Percentiles rank a stretch among this genome's conserved stretches.
These are phyloP conservation scores for Andrena dorsata DNA, from an alignment of 2,888 invertebrate species.

Conservation along the genomic window DNA sequence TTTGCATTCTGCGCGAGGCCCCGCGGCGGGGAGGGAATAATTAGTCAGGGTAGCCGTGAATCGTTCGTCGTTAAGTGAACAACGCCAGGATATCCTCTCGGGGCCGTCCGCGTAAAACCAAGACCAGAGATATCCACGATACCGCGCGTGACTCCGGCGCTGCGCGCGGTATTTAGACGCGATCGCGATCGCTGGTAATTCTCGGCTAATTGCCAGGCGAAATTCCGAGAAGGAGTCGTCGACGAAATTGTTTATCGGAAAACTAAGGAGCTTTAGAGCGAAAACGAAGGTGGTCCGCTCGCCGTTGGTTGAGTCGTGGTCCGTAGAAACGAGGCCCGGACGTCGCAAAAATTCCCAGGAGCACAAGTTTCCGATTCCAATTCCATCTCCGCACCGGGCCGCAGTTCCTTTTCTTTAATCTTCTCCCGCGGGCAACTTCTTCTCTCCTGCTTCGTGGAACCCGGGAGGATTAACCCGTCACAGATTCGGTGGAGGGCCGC, in stretches of 20 bases:
- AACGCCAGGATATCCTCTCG: constrained; percentile 78
- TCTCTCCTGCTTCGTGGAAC: constrained; percentile 79
- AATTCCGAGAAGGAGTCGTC: neutral
- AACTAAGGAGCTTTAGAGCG: constrained; percentile 8
- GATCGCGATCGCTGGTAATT: neutral
- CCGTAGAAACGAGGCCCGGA: constrained; percentile 35
- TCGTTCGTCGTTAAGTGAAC: constrained; percentile 70
- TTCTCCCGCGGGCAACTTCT: constrained; percentile 70
- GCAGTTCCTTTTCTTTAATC: constrained; percentile 63
- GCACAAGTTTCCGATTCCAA: constrained; percentile 63
- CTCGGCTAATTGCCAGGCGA: neutral
- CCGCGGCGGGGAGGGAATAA: constrained; percentile 66
- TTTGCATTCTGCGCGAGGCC: constrained; percentile 62
- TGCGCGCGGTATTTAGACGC: constrained; percentile 6
- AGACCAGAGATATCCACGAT: neutral
- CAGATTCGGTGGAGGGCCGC: constrained; percentile 76
- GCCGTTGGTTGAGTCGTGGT: constrained; percentile 5
- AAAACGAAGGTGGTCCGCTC: constrained; percentile 31
- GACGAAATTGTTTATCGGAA: constrained; percentile 33
- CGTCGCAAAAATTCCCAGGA: constrained; percentile 58
- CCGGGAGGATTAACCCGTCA: constrained; percentile 83
- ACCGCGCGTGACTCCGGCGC: constrained; percentile 1
- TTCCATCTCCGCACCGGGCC: constrained; percentile 56
- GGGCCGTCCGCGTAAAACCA: constrained; percentile 6
- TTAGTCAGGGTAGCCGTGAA: constrained; percentile 77